phyloP scores from a whole-genome alignment of 92 coral and sea anemone genomes.

The Heteractis magnifica region DNA sequence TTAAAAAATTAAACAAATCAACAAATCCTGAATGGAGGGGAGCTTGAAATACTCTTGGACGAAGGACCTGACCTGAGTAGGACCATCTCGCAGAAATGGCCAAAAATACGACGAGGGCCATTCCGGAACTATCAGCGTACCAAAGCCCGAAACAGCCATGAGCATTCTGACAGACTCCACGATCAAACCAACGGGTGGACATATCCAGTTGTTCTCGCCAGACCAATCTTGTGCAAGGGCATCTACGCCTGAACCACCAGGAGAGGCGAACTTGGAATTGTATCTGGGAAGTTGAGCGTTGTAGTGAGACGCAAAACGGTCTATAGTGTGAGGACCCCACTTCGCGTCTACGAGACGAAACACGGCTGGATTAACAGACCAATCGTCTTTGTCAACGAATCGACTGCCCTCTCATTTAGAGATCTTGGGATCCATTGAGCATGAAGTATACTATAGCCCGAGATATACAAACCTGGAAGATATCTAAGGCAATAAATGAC shows the following conservation, averaged over 20 bases:
- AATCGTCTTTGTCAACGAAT: slow-evolving; percentile 61
- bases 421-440: slow-evolving; percentile 70
- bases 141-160: slow-evolving; percentile 9
- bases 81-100: not conserved
- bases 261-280: slow-evolving; percentile 48
- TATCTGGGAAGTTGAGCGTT: slow-evolving; percentile 52
- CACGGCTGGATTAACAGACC: slow-evolving; percentile 50
- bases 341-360: slow-evolving; percentile 39
- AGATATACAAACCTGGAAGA: slow-evolving; percentile 48
- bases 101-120: slow-evolving; percentile 45
- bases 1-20: too few species aligned
- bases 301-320: slow-evolving; percentile 51
- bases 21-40: not conserved
- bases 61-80: not conserved
- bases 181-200: slow-evolving; percentile 42
- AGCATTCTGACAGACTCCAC: slow-evolving; percentile 1
- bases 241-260: slow-evolving; percentile 43
- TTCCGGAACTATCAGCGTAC: slow-evolving; percentile 55
- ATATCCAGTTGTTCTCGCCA: slow-evolving; percentile 49
- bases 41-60: not conserved
- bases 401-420: slow-evolving; percentile 54
- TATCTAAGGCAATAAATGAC: slow-evolving; percentile 47
- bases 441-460: slow-evolving; percentile 29
- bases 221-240: slow-evolving; percentile 50
- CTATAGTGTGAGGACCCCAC: slow-evolving; percentile 71